Evolutionary conservation across 2,113 vertebrate genomes (phyloP).

Genomic region (Ptilorrhoa leucosticta): DNA sequence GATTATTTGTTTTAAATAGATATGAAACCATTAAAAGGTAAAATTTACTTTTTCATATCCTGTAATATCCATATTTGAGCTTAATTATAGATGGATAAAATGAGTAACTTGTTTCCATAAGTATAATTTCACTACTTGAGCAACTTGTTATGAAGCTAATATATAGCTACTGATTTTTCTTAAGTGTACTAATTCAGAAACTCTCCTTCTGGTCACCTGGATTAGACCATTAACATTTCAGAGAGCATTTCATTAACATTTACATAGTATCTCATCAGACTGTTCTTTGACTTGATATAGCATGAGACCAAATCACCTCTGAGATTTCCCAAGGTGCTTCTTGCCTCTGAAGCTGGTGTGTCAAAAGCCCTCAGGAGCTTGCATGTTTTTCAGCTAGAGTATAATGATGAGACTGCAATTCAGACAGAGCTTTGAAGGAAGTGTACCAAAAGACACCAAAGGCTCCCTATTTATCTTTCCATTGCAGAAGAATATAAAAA

Average conservation of each 20-base stretch:
- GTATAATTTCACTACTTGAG: not conserved
- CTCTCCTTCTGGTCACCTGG: constrained; percentile 25
- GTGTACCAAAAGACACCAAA: not conserved
- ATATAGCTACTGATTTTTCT: not conserved
- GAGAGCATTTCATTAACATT: constrained; percentile 54
- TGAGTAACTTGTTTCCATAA: not conserved
- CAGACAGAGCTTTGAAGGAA: constrained; percentile 8
- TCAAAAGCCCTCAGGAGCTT: constrained; percentile 6
- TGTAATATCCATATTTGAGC: not conserved
- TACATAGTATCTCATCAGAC: constrained; percentile 23
- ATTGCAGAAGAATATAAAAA: not conserved
- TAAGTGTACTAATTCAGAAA: not conserved
- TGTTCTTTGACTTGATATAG: constrained; percentile 24
- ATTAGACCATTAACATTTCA: constrained; percentile 39
- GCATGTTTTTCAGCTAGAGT: constrained; percentile 10
- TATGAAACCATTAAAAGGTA: not conserved
- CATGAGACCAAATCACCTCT: constrained; percentile 6
- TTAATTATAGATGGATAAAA: not conserved
- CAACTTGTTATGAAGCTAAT: not conserved
- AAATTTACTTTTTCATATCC: not conserved
- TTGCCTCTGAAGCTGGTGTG: constrained; percentile 11
- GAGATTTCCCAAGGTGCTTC: constrained; percentile 34
- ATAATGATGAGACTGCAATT: not conserved
- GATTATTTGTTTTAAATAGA: not conserved
- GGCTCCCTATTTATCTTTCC: not conserved